Evolutionary conservation across 2,797 vertebrate genomes (phyloP), one percentile per base, ranked within the genome.

Genomic region (Lepus townsendii): DNA sequence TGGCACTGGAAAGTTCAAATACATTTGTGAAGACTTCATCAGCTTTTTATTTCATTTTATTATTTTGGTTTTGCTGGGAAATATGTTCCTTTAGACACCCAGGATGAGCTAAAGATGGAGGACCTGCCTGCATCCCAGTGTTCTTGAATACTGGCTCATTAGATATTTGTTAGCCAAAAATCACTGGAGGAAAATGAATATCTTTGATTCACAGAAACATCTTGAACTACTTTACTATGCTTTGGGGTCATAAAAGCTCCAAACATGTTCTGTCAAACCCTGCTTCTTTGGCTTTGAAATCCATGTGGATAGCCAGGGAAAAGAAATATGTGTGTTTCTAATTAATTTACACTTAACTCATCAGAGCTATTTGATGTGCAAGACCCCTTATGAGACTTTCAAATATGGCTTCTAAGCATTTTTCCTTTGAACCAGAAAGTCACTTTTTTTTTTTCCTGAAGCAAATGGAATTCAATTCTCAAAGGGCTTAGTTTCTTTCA

Each of bases 291-390:
- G 88, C 79, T 94, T 95, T 92, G 90, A 97, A 97, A 95, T 79
- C 83, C 85, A 93, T 92, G 95, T 97, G 96, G 84, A 87, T 93
- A 96, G 78, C 63, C 63, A 96, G 79, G 68, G 62, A 90, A 95
- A 96, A 95, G 89, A 91, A 96, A 92, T 94, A 80, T 96, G 91
- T 93, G 60, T 97, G 97, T 96, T 97, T 97, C 95, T 97, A 97
- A 97, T 97, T 97, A 97, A 95, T 97, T 96, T 97, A 94, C 86
- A 97, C 93, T 97, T 96, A 96, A 95, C 91, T 97, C 95, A 96
- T 96, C 96, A 94, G 80, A 96, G 72, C 83, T 95, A 88, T 97
- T 97, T 97, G 96, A 97, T 97, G 96, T 96, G 26, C 79, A 91
- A 97, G 95, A 94, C 91, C 94, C 86, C 92, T 96, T 89, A 96